Base-by-base conservation (phyloP, 53 echinoderm and acorn worm species). In the Henricia sp. region DNA sequence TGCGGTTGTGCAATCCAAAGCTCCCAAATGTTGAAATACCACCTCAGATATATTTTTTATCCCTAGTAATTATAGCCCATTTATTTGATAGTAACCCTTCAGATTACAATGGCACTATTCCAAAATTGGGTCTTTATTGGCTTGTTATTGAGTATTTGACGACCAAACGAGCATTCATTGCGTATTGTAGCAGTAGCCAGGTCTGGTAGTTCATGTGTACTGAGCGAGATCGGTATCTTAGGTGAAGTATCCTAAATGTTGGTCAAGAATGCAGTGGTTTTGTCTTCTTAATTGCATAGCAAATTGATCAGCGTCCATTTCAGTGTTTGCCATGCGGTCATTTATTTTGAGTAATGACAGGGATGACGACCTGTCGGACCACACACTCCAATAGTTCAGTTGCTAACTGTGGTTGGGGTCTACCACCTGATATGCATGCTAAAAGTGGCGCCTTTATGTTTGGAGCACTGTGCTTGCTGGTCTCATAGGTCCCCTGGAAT, bases 241-340 rank as follows among this genome's bases (percentile, higher is more conserved):
- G 34, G 39, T 33, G 19, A 41, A 57, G 2, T 57, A 75, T 75
- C 23, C 75, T 29, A 75, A 57, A 75, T 56, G 41, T 58, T 75
- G 58, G 75, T 17, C 36, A 53, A 55, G 74, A 65, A 65, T 65
- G 65, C 65, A 6, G 20, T 53, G 52, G 23, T 73, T 67, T 3
- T 67, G 10, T 16, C 42, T 70, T 46, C 42, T 70, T 46, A 75
- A 75, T 75, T 52, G 72, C 52, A 37, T 33, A 36, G 72, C 72
- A 54, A 72, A 72, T 72, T 53, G 50, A 53, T 72, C 34, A 72
- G 6, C 14, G 72, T 17, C 53, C 52, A 52, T 72, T 30, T 6
- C 37, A 14, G 28, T 60, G 52, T 72, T 72, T 72, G 53, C 34
- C 28, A 21, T 35, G 30, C 17, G 37, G 54, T 36, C 72, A 37